Base-by-base conservation (phyloP, 2,888 invertebrate genomes). In the Cremastinae sp. region DNA sequence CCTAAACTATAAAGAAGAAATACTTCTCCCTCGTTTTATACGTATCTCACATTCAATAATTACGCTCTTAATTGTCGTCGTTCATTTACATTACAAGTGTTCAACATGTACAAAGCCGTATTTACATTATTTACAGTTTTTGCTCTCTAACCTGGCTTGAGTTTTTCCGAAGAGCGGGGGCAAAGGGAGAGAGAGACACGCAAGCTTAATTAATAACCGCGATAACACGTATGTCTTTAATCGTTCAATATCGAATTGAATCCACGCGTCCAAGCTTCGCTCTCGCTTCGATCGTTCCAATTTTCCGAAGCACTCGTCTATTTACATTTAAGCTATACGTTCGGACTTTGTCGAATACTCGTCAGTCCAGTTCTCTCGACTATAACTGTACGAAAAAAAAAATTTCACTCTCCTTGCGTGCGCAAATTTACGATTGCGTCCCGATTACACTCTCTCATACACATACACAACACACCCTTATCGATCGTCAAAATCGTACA, bases 101-200 rank as follows among this genome's bases (percentile, higher is more conserved):
- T 91, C 90, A 91, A 91, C 91, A 91, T 91, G 90, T 91, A 91
- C 91, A 91, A 91, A 91, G 91, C 91, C 89, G 86, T 91, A 91
- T 90, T 84, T 91, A 91, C 91, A 91, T 87, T 91, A 91, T 91
- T 84, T 91, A 91, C 90, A 91, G 84, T 79, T 69, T 72, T 28
- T 28, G 28, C 28, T 28, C 28, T 28, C 28, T 28, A 3, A 28
- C 28, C 75, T 74, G 82, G 80, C 83, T 74, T 74, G 61, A 73
- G 18, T 79, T 72, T 68, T 62, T 36, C 47, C 75, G 72, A 68
- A 72, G 72, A 68, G 62, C 62, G 72, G 72, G 62, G 56, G 54
- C n/a, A 28, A 18, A 36, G 14, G 16, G 43, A 18, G 53, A 34
- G 43, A 18, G 53, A 22, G 22, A 18, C 53, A 34, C 56, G 36